Evolutionary conservation across 2,888 invertebrate genomes (phyloP).

Genomic region (Itoplectis maculator): DNA sequence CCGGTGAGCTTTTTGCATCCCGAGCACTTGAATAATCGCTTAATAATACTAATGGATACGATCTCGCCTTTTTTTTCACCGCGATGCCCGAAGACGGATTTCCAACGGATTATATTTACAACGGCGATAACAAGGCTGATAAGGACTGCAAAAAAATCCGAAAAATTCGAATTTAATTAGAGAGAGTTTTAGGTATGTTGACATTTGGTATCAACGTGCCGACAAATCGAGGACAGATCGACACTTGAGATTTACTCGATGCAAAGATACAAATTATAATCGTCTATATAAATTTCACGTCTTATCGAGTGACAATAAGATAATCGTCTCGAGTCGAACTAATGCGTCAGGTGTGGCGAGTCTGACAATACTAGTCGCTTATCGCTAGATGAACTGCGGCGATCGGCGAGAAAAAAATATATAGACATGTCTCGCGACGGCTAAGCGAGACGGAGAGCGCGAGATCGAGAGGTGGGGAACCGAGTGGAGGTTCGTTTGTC

Average conservation of each 20-base stretch:
- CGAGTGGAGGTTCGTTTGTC: slow-evolving; percentile 56
- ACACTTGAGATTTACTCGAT: background rate
- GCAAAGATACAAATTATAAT: background rate
- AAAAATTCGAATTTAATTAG: background rate
- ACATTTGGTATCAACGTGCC: no score
- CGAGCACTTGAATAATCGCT: slow-evolving; percentile 8
- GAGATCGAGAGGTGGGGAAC: slow-evolving; percentile 48
- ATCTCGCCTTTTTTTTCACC: background rate
- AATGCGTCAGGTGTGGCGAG: slow-evolving; percentile 24
- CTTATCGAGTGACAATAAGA: background rate
- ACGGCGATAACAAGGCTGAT: background rate
- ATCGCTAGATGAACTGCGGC: background rate
- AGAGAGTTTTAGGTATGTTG: background rate
- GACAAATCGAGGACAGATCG: background rate
- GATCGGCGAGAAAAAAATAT: slow-evolving; percentile 3
- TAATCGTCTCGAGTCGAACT: slow-evolving; percentile 17
- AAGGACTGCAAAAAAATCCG: background rate
- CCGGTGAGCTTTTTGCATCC: slow-evolving; percentile 3
- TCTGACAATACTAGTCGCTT: slow-evolving; percentile 27
- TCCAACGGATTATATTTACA: slow-evolving; percentile 9
- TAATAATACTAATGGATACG: slow-evolving; percentile 21
- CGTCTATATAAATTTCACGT: background rate
- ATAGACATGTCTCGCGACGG: slow-evolving; percentile 11
- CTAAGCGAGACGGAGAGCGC: slow-evolving; percentile 1
- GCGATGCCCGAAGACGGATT: background rate